Base-by-base conservation (phyloP, 2,888 invertebrate genomes). In the Frankliniella fusca region DNA sequence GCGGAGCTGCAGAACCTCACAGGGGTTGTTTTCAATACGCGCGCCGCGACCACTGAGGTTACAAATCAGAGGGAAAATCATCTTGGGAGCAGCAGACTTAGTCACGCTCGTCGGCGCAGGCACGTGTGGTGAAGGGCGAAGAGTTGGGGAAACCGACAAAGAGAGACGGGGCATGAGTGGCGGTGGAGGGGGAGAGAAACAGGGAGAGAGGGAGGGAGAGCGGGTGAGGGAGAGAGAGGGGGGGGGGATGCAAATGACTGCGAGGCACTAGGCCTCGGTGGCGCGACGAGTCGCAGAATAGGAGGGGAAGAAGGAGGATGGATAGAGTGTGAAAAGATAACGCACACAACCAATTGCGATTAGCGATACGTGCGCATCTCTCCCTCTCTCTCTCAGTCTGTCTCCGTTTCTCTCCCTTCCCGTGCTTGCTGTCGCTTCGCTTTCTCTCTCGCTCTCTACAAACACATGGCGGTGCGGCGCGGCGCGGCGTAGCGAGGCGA, bases 251-350 rank as follows among this genome's bases (percentile, higher is more conserved):
- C 15, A 54, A 18, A 18, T 12, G 54, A 54, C 54, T 18, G 38
- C 38, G 38, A 5, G 38, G 38, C 38, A 38, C 38, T 3, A 38
- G 38, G 38, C 38, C 38, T 38, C 38, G 38, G 38, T 5, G 38
- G 38, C 38, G 38, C 38, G 38, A 38, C 38, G 38, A 38, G 38
- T 38, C 38, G 38, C 38, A 38, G 38, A 2, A 5, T 2, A 5
- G 61, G 61, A 61, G 61, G 15, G 61, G 61, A 18, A 15, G 61
- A 18, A 15, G 61, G 61, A 15, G 61, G 61, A 61, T 61, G 61
- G 61, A 76, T 76, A 76, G 70, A 76, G 70, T 76, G 70, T 76
- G 70, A 76, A 76, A 76, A 76, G 70, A 76, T 76, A 76, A 76
- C 70, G 70, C 70, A 76, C 70, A 76, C 70, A 76, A 76, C 70